Evolutionary conservation across 2,888 invertebrate genomes (phyloP), one percentile per base, ranked within the genome.

Genomic region (Rhaphigaster nebulosa): DNA sequence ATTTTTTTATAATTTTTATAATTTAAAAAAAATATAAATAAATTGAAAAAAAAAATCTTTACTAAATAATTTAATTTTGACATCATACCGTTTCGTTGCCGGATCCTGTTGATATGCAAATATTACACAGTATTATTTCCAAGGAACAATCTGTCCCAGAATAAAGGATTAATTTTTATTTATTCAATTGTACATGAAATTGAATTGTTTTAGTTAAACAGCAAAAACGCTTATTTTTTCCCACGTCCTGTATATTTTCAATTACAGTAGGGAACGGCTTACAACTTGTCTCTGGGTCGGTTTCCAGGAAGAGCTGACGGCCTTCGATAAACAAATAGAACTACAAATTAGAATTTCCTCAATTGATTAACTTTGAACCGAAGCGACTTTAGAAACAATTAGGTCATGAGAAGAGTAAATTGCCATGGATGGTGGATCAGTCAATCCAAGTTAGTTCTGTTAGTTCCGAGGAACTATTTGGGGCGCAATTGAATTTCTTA

Each of bases 281-380:
- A 23, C 18, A 38, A 20, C 34, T 34, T 34, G 34, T 34, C 70
- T 34, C 18, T 26, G 6, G 65, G 29, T 65, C 65, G 34, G 0
- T 20, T 34, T 70, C 34, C 0, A 38, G 34, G 70, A 70, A 23
- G 18, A 34, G 6, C 70, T 34, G 70, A 26, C 34, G 34, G 34
- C 70, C 34, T 29, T 34, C 34, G 15, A 34, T 70, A 70, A 70
- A 70, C 70, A 70, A 70, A 34, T 34, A 70, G 70, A 70, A 70
- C 70, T 70, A 70, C 70, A 70, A 70, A 70, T 70, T 70, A 70
- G 70, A 70, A 70, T 70, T 70, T 34, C 70, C 70, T 70, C 70
- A 70, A 70, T 70, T 60, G 60, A 60, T 60, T 65, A 65, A 65
- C 29, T 65, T 70, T 15, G 70, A 70, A 70, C 20, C 34, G 70